A percentile compares a stretch with the other conserved stretches of the same genome.
phyloP scores from a whole-genome alignment of 1,140 invertebrate species.

The Bombus sylvicola region DNA sequence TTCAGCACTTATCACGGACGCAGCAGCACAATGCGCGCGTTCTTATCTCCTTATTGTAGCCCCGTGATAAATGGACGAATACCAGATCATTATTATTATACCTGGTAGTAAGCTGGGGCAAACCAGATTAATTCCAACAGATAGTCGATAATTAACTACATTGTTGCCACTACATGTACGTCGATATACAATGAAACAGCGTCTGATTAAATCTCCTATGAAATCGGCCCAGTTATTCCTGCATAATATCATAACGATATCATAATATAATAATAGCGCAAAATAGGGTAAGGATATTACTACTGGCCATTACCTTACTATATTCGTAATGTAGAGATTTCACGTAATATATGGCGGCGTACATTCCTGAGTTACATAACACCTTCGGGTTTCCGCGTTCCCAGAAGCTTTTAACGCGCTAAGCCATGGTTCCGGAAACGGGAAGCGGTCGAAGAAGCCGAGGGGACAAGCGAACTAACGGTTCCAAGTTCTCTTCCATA shows the following conservation, averaged over 20 bases:
- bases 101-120: not conserved
- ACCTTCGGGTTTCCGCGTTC: conserved; percentile 37
- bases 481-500: conserved; percentile 50
- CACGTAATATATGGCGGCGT: not conserved
- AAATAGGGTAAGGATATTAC: not conserved
- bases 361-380: conserved; percentile 8
- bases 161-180: not conserved
- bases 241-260: not conserved
- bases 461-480: conserved; percentile 48
- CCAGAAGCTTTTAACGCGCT: conserved; percentile 29
- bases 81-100: not conserved
- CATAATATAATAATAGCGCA: not conserved
- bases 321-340: not conserved
- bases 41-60: conserved; percentile 12
- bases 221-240: not conserved
- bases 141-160: conserved; percentile 25
- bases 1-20: conserved; percentile 25
- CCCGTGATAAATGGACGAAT: conserved; percentile 17
- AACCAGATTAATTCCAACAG: conserved; percentile 6
- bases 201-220: not conserved
- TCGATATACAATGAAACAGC: not conserved
- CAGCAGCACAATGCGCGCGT: conserved; percentile 12
- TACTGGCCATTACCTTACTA: not conserved
- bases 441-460: conserved; percentile 48
- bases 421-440: conserved; percentile 41